These are phyloP conservation scores for Suncus etruscus DNA, from an alignment of 2,113 vertebrate species.

Conservation along the genomic window DNA sequence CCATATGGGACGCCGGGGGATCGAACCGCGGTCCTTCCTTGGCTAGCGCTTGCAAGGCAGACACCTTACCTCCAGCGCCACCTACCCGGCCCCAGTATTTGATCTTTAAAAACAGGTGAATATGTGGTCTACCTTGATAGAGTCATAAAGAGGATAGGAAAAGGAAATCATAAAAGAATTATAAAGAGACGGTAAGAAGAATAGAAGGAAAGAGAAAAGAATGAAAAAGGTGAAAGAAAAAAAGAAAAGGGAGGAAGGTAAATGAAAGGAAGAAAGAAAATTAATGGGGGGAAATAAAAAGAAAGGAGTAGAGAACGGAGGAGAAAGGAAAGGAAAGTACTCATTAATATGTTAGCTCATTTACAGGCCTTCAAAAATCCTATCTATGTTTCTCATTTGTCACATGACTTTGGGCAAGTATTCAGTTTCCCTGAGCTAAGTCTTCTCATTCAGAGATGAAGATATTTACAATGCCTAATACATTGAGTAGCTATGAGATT, in stretches of 20 bases:
- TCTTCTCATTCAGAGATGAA: neutral
- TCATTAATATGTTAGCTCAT: neutral
- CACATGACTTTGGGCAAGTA: neutral
- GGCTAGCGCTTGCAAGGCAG: no score
- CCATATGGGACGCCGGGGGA: no score
- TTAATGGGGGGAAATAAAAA: neutral
- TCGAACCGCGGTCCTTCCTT: no score
- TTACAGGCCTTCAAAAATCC: neutral
- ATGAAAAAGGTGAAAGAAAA: neutral
- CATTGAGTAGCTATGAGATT: neutral
- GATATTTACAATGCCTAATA: neutral
- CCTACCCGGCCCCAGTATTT: no score
- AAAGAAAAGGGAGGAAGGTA: neutral
- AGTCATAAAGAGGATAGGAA: neutral
- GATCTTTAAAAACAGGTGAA: neutral
- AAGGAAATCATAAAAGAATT: neutral
- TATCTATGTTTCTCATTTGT: neutral
- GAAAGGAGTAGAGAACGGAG: neutral
- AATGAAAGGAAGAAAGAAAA: neutral
- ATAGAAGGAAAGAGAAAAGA: neutral
- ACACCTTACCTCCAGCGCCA: no score
- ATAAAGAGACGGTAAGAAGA: neutral
- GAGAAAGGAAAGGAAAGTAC: neutral
- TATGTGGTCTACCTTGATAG: slow-evolving; percentile 9
- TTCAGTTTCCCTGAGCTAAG: neutral